Conservation (phyloP, 2,797 vertebrate genomes). For the Apogon hyalosoma region DNA sequence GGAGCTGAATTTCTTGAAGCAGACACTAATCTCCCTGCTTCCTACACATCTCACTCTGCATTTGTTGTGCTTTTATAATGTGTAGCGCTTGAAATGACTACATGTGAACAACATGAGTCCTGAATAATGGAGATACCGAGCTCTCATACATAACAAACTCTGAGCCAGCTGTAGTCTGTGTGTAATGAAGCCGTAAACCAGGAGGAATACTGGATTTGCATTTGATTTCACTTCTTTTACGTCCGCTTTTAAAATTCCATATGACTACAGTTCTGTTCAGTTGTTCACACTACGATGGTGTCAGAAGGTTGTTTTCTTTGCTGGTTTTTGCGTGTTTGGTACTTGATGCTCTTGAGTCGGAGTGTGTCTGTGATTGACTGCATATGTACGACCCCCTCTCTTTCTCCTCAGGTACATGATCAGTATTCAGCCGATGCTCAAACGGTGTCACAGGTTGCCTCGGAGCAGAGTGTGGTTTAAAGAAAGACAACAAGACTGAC, state of each 20-base stretch:
- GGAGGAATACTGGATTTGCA: conserved; percentile 31
- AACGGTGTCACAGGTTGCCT: conserved; percentile 51
- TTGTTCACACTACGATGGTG: conserved; percentile 1
- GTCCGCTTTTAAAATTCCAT: background rate
- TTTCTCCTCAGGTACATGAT: conserved; percentile 34
- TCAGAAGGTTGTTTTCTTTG: conserved; percentile 10
- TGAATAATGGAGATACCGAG: conserved; percentile 18
- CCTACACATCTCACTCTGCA: background rate
- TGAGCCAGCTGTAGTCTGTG: conserved; percentile 8
- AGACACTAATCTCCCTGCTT: too few species aligned
- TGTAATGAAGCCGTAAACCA: conserved; percentile 9
- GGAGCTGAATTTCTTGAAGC: too few species aligned
- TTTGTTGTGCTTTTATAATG: conserved; percentile 25
- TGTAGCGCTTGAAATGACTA: conserved; percentile 13
- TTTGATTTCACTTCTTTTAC: conserved; percentile 8
- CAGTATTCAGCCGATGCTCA: conserved; percentile 52
- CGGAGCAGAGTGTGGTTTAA: conserved; percentile 38
- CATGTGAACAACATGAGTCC: conserved; percentile 3
- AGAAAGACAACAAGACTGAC: conserved; percentile 35
- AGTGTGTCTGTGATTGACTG: conserved; percentile 24
- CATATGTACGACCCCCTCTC: conserved; percentile 46
- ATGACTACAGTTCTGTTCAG: conserved; percentile 2
- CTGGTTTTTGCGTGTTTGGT: conserved; percentile 15
- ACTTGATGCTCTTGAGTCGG: conserved; percentile 22
- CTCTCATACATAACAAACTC: conserved; percentile 35